Conservation (phyloP, 2,888 invertebrate species). For the Nemotelus nigrinus region DNA sequence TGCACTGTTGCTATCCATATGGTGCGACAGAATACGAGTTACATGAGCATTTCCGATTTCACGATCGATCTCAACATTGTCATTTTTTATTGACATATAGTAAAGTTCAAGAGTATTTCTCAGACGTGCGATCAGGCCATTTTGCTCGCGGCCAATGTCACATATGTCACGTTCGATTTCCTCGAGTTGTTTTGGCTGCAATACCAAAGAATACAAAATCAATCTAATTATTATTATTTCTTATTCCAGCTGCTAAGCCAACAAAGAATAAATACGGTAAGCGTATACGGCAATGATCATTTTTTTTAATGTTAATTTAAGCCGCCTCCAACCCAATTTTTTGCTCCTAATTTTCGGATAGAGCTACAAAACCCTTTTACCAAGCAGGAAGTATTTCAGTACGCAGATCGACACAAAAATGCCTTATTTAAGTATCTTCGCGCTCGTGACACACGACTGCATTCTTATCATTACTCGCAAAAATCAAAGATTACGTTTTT, state of each 20-base stretch:
- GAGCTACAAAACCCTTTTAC: no score
- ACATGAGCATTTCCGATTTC: conserved; percentile 56
- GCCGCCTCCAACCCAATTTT: no score
- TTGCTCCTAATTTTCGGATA: no score
- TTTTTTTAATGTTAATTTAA: no score
- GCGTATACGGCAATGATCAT: no score
- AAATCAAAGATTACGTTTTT: conserved; percentile 10
- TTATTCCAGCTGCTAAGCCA: no score
- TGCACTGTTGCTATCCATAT: conserved; percentile 54
- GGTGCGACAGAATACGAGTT: conserved; percentile 57
- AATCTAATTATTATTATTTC: no score
- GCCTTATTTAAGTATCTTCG: neutral
- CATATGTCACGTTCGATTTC: conserved; percentile 61
- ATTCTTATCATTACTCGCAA: neutral
- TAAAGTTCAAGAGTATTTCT: conserved; percentile 57
- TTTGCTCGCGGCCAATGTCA: conserved; percentile 62
- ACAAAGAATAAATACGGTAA: no score
- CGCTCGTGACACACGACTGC: neutral
- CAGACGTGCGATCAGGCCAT: conserved; percentile 57
- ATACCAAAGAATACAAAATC: neutral
- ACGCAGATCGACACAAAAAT: no score
- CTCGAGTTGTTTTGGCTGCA: conserved; percentile 54
- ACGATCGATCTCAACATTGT: conserved; percentile 55
- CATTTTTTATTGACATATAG: conserved; percentile 53
- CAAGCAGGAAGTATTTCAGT: no score